phyloP scores from a whole-genome alignment of 2,113 vertebrate species.

The Antechinus flavipes region DNA sequence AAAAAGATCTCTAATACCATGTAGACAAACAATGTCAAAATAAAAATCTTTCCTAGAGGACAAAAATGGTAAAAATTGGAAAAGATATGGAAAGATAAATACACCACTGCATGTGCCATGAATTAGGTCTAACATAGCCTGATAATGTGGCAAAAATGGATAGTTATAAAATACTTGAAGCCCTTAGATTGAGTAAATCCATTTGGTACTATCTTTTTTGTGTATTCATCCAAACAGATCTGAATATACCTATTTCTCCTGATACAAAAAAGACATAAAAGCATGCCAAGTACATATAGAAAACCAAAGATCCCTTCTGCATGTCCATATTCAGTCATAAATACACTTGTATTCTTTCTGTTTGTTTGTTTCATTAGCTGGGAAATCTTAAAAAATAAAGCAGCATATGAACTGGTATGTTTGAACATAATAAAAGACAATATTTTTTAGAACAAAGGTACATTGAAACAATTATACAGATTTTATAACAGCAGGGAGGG shows the following conservation, averaged over 20 bases:
- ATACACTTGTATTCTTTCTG: neutral
- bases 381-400: neutral
- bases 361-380: neutral
- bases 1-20: neutral
- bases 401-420: neutral
- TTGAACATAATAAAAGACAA: neutral
- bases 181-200: neutral
- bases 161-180: neutral
- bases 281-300: neutral
- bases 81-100: neutral
- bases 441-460: neutral
- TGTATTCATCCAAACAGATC: neutral
- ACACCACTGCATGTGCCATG: neutral
- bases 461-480: neutral
- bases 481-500: neutral
- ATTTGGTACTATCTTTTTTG: neutral
- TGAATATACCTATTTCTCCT: neutral
- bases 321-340: neutral
- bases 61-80: neutral
- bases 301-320: neutral
- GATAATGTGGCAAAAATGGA: neutral
- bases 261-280: neutral
- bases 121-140: neutral
- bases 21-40: neutral
- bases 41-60: neutral